phyloP scores from a whole-genome alignment of 35 echinoderm and acorn worm genomes.

The Hemicentrotus pulcherrimus region DNA sequence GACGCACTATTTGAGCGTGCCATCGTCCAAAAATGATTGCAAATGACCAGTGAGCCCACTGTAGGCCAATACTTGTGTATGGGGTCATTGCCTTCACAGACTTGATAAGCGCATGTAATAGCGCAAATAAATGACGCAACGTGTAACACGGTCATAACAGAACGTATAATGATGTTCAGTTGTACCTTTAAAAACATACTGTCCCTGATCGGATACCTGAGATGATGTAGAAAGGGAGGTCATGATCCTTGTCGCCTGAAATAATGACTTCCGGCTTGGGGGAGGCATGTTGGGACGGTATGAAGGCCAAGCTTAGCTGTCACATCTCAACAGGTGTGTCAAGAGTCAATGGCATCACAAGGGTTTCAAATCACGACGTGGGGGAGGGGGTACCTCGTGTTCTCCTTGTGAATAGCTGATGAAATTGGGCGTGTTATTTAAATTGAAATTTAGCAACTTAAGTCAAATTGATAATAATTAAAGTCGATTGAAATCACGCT shows the following conservation, averaged over 20 bases:
- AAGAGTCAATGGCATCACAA: not conserved
- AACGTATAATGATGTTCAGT: not conserved
- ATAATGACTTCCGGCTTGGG: constrained; percentile 43
- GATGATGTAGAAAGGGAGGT: not conserved
- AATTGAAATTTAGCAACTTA: too few species aligned
- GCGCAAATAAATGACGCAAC: too few species aligned
- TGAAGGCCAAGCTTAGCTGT: not conserved
- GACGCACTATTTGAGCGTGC: too few species aligned
- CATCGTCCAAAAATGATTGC: not conserved
- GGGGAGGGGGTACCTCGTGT: not conserved
- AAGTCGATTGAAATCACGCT: too few species aligned
- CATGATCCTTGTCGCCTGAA: constrained; percentile 32
- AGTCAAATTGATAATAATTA: too few species aligned
- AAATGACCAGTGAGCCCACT: not conserved
- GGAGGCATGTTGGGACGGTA: constrained; percentile 22
- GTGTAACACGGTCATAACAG: too few species aligned
- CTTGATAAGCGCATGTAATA: not conserved
- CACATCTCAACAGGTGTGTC: constrained; percentile 16
- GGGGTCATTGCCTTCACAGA: not conserved
- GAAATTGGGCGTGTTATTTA: not conserved
- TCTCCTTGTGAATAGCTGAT: not conserved
- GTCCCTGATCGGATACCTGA: not conserved
- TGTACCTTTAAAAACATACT: not conserved
- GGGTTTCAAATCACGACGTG: not conserved
- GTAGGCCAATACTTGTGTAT: not conserved